phyloP scores from a whole-genome alignment of 2,113 vertebrate species.

The Plectropomus leopardus region DNA sequence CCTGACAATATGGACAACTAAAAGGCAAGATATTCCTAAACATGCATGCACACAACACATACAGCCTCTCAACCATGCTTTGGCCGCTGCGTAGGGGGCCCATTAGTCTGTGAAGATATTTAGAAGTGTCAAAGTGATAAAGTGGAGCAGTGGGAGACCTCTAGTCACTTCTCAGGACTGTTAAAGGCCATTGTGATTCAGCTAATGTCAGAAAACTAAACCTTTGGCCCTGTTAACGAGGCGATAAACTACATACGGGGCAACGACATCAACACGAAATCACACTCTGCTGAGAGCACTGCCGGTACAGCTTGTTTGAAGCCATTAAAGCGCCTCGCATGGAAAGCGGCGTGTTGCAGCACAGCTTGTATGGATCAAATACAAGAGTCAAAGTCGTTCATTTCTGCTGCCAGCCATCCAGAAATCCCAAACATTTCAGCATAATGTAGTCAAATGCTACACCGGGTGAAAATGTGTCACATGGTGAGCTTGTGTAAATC shows the following conservation, averaged over 20 bases:
- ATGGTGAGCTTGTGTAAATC: background rate
- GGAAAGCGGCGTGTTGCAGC: background rate
- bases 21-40: background rate
- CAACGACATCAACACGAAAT: conserved; percentile 21
- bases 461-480: background rate
- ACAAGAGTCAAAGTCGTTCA: background rate
- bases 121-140: conserved; percentile 58
- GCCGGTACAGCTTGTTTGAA: background rate
- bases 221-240: conserved; percentile 25
- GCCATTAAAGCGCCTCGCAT: background rate
- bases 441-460: background rate
- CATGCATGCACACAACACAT: background rate
- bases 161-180: conserved; percentile 32
- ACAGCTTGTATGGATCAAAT: background rate
- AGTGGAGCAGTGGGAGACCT: conserved; percentile 43
- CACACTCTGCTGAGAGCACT: conserved; percentile 1
- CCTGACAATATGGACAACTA: background rate
- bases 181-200: conserved; percentile 48
- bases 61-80: background rate
- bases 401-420: background rate
- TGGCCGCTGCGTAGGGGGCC: conserved; percentile 19
- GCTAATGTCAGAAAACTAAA: conserved; percentile 41
- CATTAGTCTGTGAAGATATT: conserved; percentile 58
- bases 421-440: conserved; percentile 3
- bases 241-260: conserved; percentile 26